Conservation (phyloP, 2,888 invertebrate species). For the Platerodrilus igneus region DNA sequence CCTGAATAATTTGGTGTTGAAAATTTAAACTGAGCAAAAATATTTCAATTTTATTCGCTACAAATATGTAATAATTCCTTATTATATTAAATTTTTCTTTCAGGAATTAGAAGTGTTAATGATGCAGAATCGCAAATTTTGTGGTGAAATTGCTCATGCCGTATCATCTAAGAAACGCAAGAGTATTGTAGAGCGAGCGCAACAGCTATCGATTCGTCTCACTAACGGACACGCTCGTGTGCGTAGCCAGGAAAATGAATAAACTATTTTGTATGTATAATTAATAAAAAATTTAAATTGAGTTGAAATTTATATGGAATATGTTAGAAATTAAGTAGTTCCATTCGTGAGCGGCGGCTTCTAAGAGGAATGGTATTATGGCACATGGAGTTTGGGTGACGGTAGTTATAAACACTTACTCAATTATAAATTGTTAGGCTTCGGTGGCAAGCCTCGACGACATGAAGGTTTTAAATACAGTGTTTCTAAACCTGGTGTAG, state of each 20-base stretch:
- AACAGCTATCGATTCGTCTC: slow-evolving; percentile 90
- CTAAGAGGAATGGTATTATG: too few relatives aligned
- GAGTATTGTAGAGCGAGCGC: slow-evolving; percentile 92
- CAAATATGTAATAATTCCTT: not conserved
- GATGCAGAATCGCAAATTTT: slow-evolving; percentile 98
- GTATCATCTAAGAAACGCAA: slow-evolving; percentile 98
- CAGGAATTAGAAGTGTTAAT: slow-evolving; percentile 94
- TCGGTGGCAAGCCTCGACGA: too few relatives aligned
- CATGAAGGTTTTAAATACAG: too few relatives aligned
- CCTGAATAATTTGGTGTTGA: slow-evolving; percentile 43
- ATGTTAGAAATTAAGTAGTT: too few relatives aligned
- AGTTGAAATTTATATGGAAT: slow-evolving; percentile 11
- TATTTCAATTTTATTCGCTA: not conserved
- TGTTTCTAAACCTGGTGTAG: too few relatives aligned
- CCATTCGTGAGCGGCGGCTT: too few relatives aligned
- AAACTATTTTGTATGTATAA: slow-evolving; percentile 49
- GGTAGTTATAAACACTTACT: too few relatives aligned
- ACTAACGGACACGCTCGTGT: slow-evolving; percentile 96
- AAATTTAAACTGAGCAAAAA: slow-evolving; percentile 32
- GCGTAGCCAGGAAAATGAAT: slow-evolving; percentile 98
- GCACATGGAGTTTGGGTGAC: too few relatives aligned
- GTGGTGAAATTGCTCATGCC: slow-evolving; percentile 96
- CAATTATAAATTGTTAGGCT: too few relatives aligned
- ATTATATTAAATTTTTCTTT: slow-evolving; percentile 22
- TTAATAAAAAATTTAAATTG: slow-evolving; percentile 28